These are phyloP conservation scores for Portunus trituberculatus DNA, from an alignment of 1,140 invertebrate genomes.

Conservation along the genomic window DNA sequence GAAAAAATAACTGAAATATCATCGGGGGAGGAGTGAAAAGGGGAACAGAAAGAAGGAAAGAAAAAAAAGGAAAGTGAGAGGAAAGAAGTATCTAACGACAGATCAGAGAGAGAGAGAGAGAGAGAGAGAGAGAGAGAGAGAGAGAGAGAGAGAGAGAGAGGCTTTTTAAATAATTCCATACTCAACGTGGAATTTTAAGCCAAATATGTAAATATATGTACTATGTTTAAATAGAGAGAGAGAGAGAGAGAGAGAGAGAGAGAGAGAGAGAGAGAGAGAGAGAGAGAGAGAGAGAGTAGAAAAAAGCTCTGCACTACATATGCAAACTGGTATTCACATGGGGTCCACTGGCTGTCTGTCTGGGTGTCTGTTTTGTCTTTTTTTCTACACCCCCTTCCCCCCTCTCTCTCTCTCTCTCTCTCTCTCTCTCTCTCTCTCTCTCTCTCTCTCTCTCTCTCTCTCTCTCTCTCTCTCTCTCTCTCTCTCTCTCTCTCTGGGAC, in stretches of 20 bases:
- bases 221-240: no score
- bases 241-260: no score
- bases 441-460: no score
- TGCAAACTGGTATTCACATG: neutral
- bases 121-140: neutral
- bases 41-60: neutral
- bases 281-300: neutral
- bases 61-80: neutral
- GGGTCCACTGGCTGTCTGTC: neutral
- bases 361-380: neutral
- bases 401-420: no score
- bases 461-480: no score
- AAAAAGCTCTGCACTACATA: neutral
- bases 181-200: no score
- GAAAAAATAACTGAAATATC: neutral
- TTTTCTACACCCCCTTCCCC: neutral
- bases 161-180: no score
- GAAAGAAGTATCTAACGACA: neutral
- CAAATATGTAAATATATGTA: no score
- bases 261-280: neutral
- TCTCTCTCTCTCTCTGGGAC: no score
- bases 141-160: slow-evolving; percentile 37
- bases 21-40: neutral
- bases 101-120: neutral
- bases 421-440: no score